These are phyloP conservation scores for Oryctolagus cuniculus DNA, from an alignment of 2,113 vertebrate species.

Conservation along the genomic window DNA sequence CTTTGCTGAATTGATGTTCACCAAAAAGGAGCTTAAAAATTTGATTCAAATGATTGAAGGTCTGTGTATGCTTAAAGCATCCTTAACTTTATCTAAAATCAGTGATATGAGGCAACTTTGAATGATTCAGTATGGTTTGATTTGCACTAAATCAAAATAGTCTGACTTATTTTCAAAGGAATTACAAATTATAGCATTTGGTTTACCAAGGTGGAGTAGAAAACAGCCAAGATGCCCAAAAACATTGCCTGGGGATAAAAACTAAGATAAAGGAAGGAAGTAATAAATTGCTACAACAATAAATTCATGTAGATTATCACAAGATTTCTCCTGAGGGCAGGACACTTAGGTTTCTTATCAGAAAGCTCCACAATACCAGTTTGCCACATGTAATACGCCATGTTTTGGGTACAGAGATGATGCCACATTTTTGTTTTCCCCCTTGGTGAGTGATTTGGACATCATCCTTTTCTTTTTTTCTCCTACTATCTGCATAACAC, in stretches of 20 bases:
- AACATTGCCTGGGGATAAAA: background rate
- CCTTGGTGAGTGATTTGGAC: background rate
- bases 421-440: background rate
- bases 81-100: conserved; percentile 12
- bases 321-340: background rate
- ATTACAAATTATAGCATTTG: background rate
- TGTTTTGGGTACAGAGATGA: background rate
- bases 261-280: conserved; percentile 9
- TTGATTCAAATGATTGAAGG: background rate
- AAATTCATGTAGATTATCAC: background rate
- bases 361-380: conserved; percentile 31
- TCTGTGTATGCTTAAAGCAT: background rate
- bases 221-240: conserved; percentile 10
- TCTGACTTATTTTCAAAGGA: background rate
- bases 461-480: background rate
- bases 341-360: background rate
- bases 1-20: background rate
- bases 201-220: background rate
- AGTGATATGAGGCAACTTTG: background rate
- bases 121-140: background rate
- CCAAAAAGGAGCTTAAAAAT: background rate
- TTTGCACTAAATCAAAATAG: conserved; percentile 38
- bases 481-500: background rate
- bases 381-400: background rate
- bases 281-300: background rate